Evolutionary conservation across 2,113 vertebrate genomes (phyloP).

Genomic region (Ariopsis seemanni): DNA sequence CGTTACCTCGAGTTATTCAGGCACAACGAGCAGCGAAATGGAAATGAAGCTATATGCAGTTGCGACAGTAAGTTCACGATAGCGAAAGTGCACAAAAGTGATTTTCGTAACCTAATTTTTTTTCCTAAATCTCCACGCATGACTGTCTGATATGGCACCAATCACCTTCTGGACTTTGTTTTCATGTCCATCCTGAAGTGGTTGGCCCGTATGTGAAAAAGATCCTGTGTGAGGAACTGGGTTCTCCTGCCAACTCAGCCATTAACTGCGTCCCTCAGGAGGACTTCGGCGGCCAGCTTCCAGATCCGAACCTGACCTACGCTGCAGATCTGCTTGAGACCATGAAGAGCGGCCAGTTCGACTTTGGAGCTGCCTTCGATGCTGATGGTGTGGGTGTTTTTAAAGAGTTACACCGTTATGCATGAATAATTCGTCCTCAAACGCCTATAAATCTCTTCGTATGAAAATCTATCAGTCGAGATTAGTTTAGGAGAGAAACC

Average conservation of each 20-base stretch:
- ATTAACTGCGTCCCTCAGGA: constrained; percentile 92
- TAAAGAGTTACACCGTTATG: not conserved
- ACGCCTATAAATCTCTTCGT: not conserved
- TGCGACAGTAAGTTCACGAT: not conserved
- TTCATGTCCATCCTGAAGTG: constrained; percentile 67
- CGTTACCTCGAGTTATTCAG: too few relatives aligned
- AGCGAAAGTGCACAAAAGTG: not conserved
- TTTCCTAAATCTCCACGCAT: not conserved
- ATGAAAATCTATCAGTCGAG: not conserved
- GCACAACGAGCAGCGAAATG: too few relatives aligned
- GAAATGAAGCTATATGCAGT: too few relatives aligned
- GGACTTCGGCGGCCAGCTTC: constrained; percentile 90
- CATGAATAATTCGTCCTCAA: not conserved
- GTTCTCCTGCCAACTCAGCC: constrained; percentile 89
- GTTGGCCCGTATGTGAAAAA: constrained; percentile 90
- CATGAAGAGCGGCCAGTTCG: constrained; percentile 88
- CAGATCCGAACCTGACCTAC: constrained; percentile 88
- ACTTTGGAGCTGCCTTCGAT: constrained; percentile 94
- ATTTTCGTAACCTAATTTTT: not conserved
- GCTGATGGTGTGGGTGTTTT: constrained; percentile 84
- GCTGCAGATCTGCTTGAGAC: constrained; percentile 88
- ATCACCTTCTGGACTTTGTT: not conserved
- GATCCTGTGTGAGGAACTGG: constrained; percentile 93
- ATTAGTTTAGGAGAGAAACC: too few relatives aligned
- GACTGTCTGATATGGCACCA: not conserved